These are phyloP conservation scores for Mirza zaza DNA, from an alignment of 2,113 vertebrate genomes.

Conservation along the genomic window DNA sequence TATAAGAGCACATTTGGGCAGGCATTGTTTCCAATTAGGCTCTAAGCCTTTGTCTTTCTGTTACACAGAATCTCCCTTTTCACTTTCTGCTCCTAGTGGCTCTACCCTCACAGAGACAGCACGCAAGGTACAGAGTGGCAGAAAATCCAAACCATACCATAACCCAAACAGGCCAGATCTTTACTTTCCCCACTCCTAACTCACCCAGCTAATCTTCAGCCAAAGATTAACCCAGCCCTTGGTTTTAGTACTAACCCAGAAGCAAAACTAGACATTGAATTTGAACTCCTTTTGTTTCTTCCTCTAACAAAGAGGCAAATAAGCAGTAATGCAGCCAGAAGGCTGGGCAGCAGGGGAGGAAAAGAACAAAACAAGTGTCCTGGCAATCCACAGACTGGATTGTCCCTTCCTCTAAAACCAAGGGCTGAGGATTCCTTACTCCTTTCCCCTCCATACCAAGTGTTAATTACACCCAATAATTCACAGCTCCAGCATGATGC, in stretches of 20 bases:
- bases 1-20: not conserved
- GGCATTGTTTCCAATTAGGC: not conserved
- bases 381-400: not conserved
- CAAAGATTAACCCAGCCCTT: too few species aligned
- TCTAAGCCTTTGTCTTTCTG: not conserved
- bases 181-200: not conserved
- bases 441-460: not conserved
- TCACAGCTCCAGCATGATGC: not conserved
- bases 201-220: not conserved
- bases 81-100: not conserved
- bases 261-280: conserved; percentile 17
- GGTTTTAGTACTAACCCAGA: conserved; percentile 22
- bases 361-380: conserved; percentile 39
- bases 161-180: not conserved
- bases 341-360: not conserved
- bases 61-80: not conserved
- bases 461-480: not conserved
- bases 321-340: conserved; percentile 24
- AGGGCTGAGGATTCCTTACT: too few species aligned
- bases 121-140: not conserved
- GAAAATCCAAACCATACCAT: not conserved
- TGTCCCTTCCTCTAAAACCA: not conserved
- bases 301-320: conserved; percentile 46
- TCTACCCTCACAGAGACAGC: not conserved
- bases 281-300: conserved; percentile 41